These are phyloP conservation scores for Esox lucius DNA, from an alignment of 2,797 vertebrate genomes.

Conservation along the genomic window DNA sequence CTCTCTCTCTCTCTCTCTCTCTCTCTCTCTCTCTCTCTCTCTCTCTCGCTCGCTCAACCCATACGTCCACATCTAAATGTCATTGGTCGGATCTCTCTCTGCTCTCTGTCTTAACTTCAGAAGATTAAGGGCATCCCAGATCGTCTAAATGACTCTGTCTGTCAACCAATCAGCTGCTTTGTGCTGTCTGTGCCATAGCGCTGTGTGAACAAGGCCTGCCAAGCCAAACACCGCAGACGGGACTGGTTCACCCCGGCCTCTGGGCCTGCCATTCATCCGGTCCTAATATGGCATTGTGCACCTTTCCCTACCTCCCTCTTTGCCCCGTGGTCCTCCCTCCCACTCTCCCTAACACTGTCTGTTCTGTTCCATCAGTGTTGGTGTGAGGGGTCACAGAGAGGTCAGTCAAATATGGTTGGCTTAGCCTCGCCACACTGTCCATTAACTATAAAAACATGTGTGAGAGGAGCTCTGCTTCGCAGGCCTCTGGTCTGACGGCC, in stretches of 20 bases:
- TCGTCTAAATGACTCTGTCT: constrained; percentile 19
- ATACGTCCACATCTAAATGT: neutral
- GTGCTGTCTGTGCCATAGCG: constrained; percentile 33
- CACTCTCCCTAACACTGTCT: constrained; percentile 31
- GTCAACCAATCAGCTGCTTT: constrained; percentile 58
- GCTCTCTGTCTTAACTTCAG: neutral
- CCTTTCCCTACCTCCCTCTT: neutral
- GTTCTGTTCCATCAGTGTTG: constrained; percentile 35
- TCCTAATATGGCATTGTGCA: constrained; percentile 12
- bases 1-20: neutral
- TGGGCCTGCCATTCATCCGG: constrained; percentile 47
- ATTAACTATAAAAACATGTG: constrained; percentile 78
- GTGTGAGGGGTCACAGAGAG: constrained; percentile 67
- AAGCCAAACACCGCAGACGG: constrained; percentile 51
- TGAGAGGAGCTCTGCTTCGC: constrained; percentile 54
- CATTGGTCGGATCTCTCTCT: neutral
- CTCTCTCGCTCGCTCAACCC: neutral
- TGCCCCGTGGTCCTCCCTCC: constrained; percentile 17
- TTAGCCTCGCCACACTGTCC: constrained; percentile 72
- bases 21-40: neutral
- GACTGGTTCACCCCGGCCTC: constrained; percentile 7
- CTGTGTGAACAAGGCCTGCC: constrained; percentile 46
- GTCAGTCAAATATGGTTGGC: constrained; percentile 77
- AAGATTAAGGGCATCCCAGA: constrained; percentile 21
- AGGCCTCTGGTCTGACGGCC: constrained; percentile 57